A percentile compares a stretch with the other conserved stretches of the same genome.
phyloP scores from a whole-genome alignment of 2,113 vertebrate species.

The Crotalus tigris region DNA sequence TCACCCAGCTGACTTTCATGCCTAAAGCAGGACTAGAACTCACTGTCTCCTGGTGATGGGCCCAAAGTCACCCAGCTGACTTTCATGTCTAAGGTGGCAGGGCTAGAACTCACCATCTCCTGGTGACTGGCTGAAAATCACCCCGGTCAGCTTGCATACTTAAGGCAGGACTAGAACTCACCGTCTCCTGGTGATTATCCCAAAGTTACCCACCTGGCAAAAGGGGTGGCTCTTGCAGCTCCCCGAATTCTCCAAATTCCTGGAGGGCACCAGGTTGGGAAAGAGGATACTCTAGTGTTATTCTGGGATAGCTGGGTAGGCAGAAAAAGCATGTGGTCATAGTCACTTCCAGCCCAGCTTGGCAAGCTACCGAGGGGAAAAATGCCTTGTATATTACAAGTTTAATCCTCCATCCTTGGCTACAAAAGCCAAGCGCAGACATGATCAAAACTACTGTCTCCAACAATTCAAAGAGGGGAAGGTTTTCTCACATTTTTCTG shows the following conservation, averaged over 20 bases:
- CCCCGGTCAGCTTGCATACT: too few relatives aligned
- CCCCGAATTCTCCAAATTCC: neutral
- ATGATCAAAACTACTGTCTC: conserved; percentile 52
- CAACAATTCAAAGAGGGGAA: conserved; percentile 55
- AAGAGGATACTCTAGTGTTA: neutral
- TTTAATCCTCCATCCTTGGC: conserved; percentile 30
- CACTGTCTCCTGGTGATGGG: too few relatives aligned
- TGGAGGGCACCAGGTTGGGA: neutral
- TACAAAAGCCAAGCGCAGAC: conserved; percentile 52
- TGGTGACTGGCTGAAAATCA: too few relatives aligned
- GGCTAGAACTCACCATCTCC: too few relatives aligned
- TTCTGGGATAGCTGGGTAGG: neutral
- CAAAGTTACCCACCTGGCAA: neutral
- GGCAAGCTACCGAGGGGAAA: neutral
- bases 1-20: too few relatives aligned
- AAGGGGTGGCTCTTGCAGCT: neutral
- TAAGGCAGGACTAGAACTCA: too few relatives aligned
- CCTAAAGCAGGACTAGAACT: too few relatives aligned
- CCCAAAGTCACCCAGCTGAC: too few relatives aligned
- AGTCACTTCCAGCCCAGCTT: neutral
- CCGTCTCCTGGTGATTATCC: neutral
- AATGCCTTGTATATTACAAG: neutral
- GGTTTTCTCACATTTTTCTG: conserved; percentile 70
- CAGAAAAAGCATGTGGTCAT: neutral
- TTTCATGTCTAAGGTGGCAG: too few relatives aligned